These are phyloP conservation scores for Corythoichthys intestinalis DNA, from an alignment of 2,113 vertebrate genomes.

Conservation along the genomic window DNA sequence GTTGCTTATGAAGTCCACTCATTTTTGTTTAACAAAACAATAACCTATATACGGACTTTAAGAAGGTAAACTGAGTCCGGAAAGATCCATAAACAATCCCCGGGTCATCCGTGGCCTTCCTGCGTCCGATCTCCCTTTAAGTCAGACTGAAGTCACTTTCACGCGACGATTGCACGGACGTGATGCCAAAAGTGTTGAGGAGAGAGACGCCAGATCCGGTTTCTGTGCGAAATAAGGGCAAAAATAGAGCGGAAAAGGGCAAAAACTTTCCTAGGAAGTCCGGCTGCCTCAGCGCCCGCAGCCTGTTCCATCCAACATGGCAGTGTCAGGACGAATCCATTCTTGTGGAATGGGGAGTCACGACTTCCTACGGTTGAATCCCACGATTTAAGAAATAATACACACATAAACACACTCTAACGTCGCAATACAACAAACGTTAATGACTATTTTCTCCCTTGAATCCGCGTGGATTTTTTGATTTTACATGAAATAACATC, in stretches of 20 bases:
- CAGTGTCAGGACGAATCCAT: slow-evolving; percentile 66
- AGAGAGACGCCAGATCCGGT: slow-evolving; percentile 10
- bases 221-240: slow-evolving; percentile 17
- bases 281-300: slow-evolving; percentile 44
- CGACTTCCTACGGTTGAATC: not conserved
- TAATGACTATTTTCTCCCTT: not conserved
- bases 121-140: slow-evolving; percentile 34
- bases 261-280: slow-evolving; percentile 74
- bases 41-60: slow-evolving; percentile 42
- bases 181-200: not conserved
- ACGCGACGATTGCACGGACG: not conserved
- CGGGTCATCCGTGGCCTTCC: slow-evolving; percentile 66
- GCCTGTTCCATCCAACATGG: slow-evolving; percentile 84
- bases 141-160: slow-evolving; percentile 22
- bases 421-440: not conserved
- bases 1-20: slow-evolving; percentile 78
- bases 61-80: slow-evolving; percentile 40
- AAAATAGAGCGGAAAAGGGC: slow-evolving; percentile 32
- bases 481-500: not conserved
- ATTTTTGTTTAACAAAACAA: slow-evolving; percentile 54
- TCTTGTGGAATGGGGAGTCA: not conserved
- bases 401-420: not conserved
- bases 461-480: not conserved
- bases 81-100: slow-evolving; percentile 62
- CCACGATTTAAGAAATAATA: not conserved